These are phyloP conservation scores for Planococcus citri DNA, from an alignment of 1,140 invertebrate genomes.

Conservation along the genomic window DNA sequence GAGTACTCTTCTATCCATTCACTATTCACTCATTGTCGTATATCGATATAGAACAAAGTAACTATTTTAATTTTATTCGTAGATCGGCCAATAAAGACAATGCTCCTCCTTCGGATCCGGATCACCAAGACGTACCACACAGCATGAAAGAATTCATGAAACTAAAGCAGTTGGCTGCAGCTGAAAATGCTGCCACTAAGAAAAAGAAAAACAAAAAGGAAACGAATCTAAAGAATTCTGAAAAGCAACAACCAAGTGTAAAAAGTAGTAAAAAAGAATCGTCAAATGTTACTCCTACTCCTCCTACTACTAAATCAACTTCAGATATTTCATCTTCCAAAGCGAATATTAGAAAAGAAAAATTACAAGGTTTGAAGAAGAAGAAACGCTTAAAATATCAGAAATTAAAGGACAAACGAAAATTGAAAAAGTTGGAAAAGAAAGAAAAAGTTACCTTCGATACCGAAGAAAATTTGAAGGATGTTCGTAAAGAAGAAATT, in stretches of 20 bases:
- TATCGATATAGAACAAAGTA: too few species aligned
- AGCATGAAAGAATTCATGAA: conserved; percentile 45
- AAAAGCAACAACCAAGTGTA: conserved; percentile 32
- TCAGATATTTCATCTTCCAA: too few species aligned
- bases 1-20: too few species aligned
- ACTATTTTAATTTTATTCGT: too few species aligned
- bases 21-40: too few species aligned
- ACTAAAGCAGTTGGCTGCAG: conserved; percentile 40
- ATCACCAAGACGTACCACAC: conserved; percentile 51
- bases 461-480: conserved; percentile 32
- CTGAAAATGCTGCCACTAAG: conserved; percentile 22
- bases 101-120: conserved; percentile 45
- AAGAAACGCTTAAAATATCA: conserved; percentile 35
- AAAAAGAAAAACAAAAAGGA: conserved; percentile 8
- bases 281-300: not conserved
- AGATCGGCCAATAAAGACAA: conserved; percentile 54
- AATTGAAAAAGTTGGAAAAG: conserved; percentile 29
- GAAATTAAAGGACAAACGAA: conserved; percentile 35
- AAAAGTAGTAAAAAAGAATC: conserved; percentile 14
- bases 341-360: conserved; percentile 34
- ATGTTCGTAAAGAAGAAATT: conserved; percentile 40
- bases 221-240: conserved; percentile 8
- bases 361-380: conserved; percentile 34
- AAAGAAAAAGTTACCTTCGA: conserved; percentile 24
- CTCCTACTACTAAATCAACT: conserved; percentile 19